phyloP scores from a whole-genome alignment of 2,888 invertebrate genomes.

The Bellardia bayeri region DNA sequence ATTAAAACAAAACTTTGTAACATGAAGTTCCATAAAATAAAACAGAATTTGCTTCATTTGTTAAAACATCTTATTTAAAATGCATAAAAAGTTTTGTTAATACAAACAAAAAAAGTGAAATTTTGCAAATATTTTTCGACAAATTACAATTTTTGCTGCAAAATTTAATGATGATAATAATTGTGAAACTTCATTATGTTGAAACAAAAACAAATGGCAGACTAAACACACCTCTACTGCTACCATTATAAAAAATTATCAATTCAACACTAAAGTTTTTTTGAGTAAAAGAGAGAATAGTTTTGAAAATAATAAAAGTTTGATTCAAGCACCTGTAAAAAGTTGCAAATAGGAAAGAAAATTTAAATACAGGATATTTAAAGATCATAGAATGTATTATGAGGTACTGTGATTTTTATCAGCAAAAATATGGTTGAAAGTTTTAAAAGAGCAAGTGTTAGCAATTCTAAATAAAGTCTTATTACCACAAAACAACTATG shows the following conservation, averaged over 20 bases:
- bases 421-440: too few relatives aligned
- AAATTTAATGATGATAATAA: slow-evolving; percentile 29
- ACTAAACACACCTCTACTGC: slow-evolving; percentile 13
- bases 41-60: neutral
- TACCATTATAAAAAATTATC: neutral
- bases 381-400: too few relatives aligned
- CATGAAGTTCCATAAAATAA: neutral
- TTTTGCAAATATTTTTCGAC: neutral
- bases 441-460: neutral
- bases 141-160: neutral
- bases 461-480: too few relatives aligned
- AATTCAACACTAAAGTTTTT: slow-evolving; percentile 30
- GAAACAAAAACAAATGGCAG: neutral
- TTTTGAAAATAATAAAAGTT: neutral
- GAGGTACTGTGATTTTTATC: too few relatives aligned
- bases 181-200: neutral
- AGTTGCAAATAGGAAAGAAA: neutral
- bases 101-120: neutral
- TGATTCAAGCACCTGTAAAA: neutral
- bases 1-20: too few relatives aligned
- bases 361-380: too few relatives aligned
- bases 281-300: neutral
- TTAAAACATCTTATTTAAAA: neutral
- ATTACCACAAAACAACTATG: too few relatives aligned
- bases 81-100: slow-evolving; percentile 9